A percentile compares a stretch with the other conserved stretches of the same genome.
Evolutionary conservation across 2,113 vertebrate genomes (phyloP).

Genomic region (Pipra filicauda): DNA sequence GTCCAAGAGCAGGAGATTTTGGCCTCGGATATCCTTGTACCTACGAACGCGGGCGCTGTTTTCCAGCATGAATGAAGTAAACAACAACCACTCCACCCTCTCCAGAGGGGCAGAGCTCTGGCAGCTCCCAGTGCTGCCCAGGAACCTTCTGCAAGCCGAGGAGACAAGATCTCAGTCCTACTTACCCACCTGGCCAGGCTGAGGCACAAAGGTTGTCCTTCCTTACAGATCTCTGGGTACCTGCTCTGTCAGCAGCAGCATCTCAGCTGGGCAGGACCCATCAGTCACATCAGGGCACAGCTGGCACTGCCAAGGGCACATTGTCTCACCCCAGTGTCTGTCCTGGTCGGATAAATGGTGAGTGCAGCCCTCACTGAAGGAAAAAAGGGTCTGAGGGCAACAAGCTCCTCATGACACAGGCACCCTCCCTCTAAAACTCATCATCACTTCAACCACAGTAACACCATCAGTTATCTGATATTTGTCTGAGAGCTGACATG

Average conservation of each 20-base stretch:
- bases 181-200: background rate
- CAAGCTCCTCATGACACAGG: no score
- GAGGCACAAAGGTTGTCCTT: background rate
- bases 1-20: no score
- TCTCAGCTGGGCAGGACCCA: background rate
- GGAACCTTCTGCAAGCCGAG: background rate
- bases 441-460: background rate
- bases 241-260: background rate
- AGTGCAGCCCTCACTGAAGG: background rate
- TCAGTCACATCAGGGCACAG: accelerated
- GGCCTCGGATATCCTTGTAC: accelerated
- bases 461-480: accelerated
- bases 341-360: accelerated
- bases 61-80: background rate
- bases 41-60: background rate
- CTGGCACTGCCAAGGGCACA: background rate
- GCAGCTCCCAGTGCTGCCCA: background rate
- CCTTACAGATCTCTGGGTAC: no score
- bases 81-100: background rate
- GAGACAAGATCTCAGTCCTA: background rate
- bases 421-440: background rate
- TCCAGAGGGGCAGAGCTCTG: background rate
- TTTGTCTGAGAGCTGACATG: background rate
- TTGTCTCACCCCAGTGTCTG: background rate
- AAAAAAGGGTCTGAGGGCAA: background rate